Percentiles rank a stretch among this genome's conserved stretches.
phyloP scores from a whole-genome alignment of 2,888 invertebrate genomes.

The Dasypogon diadema region DNA sequence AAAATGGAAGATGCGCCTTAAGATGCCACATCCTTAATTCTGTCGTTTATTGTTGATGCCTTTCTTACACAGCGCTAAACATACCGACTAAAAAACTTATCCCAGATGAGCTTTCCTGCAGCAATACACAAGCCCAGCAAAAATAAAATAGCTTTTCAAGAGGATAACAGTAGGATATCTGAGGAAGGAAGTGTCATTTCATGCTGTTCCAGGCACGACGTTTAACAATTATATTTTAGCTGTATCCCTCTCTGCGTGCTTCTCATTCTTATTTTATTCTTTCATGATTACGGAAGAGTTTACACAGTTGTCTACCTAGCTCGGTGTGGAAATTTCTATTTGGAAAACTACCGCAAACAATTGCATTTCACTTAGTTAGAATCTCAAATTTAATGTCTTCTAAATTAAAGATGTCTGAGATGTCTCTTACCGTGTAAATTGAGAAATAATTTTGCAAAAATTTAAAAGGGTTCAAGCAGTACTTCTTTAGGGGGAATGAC shows the following conservation, averaged over 20 bases:
- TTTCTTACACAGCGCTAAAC: background rate
- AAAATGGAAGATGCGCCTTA: constrained; percentile 45
- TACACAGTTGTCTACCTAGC: too few relatives aligned
- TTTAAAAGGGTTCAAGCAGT: too few relatives aligned
- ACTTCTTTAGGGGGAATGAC: too few relatives aligned
- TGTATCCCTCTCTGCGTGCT: background rate
- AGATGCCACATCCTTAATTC: constrained; percentile 48
- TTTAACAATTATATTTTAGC: constrained; percentile 40
- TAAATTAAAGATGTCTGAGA: background rate
- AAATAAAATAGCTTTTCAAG: constrained; percentile 13
- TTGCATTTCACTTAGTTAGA: background rate
- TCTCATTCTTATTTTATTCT: constrained; percentile 9
- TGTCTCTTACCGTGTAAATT: too few relatives aligned
- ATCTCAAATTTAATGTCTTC: background rate
- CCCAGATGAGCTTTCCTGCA: constrained; percentile 19
- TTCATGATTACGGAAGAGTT: too few relatives aligned
- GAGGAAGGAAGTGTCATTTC: constrained; percentile 50
- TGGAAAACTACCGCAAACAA: background rate
- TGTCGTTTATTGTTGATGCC: constrained; percentile 39
- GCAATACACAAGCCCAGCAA: background rate
- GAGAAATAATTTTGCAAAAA: too few relatives aligned
- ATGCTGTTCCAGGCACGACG: constrained; percentile 43
- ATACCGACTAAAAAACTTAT: background rate
- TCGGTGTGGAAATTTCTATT: too few relatives aligned
- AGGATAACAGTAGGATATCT: constrained; percentile 45